phyloP scores from a whole-genome alignment of 1,140 invertebrate genomes.

The Myzus persicae region DNA sequence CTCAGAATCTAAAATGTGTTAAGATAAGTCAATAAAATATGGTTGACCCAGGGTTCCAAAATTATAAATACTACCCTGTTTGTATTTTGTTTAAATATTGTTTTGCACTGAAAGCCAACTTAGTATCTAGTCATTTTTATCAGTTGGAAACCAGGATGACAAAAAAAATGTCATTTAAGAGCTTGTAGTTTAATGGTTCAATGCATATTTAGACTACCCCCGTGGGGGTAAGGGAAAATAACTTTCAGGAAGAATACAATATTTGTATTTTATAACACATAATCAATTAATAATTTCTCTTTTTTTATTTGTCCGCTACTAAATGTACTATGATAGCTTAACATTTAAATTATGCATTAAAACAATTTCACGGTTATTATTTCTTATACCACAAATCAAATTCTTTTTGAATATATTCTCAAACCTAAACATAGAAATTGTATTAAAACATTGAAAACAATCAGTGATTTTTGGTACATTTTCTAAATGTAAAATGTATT shows the following conservation, averaged over 20 bases:
- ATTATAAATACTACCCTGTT: too few relatives aligned
- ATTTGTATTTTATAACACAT: not conserved
- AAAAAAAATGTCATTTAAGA: too few relatives aligned
- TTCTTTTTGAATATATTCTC: not conserved
- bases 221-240: not conserved
- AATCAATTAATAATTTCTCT: too few relatives aligned
- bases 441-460: not conserved
- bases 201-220: not conserved
- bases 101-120: not conserved
- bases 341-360: too few relatives aligned
- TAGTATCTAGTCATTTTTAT: not conserved
- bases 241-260: not conserved
- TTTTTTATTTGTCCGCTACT: too few relatives aligned
- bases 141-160: not conserved
- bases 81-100: not conserved
- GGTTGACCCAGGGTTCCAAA: too few relatives aligned
- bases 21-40: too few relatives aligned
- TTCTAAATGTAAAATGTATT: too few relatives aligned
- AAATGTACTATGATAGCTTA: too few relatives aligned
- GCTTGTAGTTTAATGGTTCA: not conserved
- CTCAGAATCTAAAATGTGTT: too few relatives aligned
- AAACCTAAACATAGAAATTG: not conserved
- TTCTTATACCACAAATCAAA: not conserved
- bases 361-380: too few relatives aligned
- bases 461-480: too few relatives aligned